Evolutionary conservation across 1,140 invertebrate genomes (phyloP), one percentile per base, ranked within the genome.

Genomic region (Papilio machaon): DNA sequence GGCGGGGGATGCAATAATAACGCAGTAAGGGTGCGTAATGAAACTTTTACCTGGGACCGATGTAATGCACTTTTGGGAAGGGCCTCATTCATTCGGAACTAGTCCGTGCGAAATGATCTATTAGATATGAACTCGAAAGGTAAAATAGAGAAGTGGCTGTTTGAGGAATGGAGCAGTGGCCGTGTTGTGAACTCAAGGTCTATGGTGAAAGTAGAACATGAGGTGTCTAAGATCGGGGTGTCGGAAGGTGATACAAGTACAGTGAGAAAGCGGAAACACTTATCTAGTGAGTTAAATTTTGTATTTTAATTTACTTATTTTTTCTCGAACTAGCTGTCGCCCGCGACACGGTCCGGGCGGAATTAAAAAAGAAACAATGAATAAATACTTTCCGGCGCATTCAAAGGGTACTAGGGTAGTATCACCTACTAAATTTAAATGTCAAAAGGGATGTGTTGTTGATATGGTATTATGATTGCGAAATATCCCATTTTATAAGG

Each of bases 11-110:
- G 82, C 60, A 89, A 89, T 89, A 89, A 88, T 88, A 85, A 90
- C 89, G 85, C 87, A 91, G 84, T 90, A 89, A 90, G 92, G 92
- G 92, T 90, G 89, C 88, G 82, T 85, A 94, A 92, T 92, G 87
- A 85, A 91, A 91, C 86, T 91, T 92, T 92, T 94, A 94, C 91
- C 92, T 94, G 92, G 85, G 81, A 64, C 73, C 78, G 80, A 84
- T 82, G 85, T 85, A 89, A 86, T 86, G 82, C 84, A 86, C 75
- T 81, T 83, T 73, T 38, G 47, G 80, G 76, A 73, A 79, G 83
- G 82, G 84, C 46, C 79, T 85, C 58, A 80, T 87, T 64, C 78
- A 79, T 75, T 80, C 70, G 78, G 73, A 79, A 80, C 79, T 81
- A 30, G 58, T 15, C 73, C 77, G 82, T 46, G 79, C 64, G 82